A percentile compares a stretch with the other conserved stretches of the same genome.
These are phyloP conservation scores for Podargus strigoides DNA, from an alignment of 2,797 vertebrate genomes.

Conservation along the genomic window DNA sequence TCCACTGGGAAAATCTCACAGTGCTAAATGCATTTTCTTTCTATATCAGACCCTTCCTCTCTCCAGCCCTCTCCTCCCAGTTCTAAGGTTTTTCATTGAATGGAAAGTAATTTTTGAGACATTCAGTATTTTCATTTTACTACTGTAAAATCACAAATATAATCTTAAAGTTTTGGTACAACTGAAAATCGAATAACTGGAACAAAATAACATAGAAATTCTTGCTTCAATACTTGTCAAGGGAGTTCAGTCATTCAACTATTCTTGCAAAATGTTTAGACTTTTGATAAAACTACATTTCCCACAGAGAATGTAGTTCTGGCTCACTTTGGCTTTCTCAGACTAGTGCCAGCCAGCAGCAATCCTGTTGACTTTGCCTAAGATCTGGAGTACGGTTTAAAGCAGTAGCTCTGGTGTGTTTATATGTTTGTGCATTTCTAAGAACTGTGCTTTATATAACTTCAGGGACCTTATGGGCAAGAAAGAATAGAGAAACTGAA, in stretches of 20 bases:
- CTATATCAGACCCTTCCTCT: neutral
- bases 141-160: neutral
- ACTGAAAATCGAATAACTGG: neutral
- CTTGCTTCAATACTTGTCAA: neutral
- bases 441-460: conserved; percentile 19
- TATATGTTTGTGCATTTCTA: conserved; percentile 20
- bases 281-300: neutral
- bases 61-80: neutral
- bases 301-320: neutral
- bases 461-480: neutral
- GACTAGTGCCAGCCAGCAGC: neutral
- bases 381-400: neutral
- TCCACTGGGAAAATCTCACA: neutral
- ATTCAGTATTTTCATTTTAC: neutral
- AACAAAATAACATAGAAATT: neutral
- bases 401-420: neutral
- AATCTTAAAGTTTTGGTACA: neutral
- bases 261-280: neutral
- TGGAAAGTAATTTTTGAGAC: neutral
- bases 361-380: neutral
- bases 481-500: neutral
- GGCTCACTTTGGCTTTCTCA: neutral
- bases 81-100: neutral
- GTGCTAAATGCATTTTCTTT: neutral
- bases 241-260: neutral